phyloP scores from a whole-genome alignment of 2,113 vertebrate genomes.

The Sphaerodactylus townsendi region DNA sequence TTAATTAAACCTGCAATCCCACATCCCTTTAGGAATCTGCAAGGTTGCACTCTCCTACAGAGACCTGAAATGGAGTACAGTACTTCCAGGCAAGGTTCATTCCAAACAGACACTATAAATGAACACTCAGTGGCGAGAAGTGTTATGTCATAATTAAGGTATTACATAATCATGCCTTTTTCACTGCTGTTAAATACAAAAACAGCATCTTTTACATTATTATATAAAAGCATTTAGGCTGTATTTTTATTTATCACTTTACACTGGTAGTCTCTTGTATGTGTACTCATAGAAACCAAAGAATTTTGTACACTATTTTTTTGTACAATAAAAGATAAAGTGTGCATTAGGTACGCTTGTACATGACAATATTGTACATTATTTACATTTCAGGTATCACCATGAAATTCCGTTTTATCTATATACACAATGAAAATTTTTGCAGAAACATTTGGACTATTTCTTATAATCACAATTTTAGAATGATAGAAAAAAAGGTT shows the following conservation, averaged over 20 bases:
- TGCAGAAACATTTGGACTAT: slow-evolving; percentile 99
- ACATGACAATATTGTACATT: slow-evolving; percentile 98
- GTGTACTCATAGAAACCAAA: slow-evolving; percentile 97
- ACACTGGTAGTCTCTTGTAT: slow-evolving; percentile 86
- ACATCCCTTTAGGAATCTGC: slow-evolving; percentile 66
- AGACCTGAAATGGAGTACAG: slow-evolving; percentile 63
- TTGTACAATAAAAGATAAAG: slow-evolving; percentile 99
- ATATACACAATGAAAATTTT: slow-evolving; percentile 99
- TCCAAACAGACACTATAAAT: slow-evolving; percentile 74
- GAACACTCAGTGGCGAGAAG: slow-evolving; percentile 79
- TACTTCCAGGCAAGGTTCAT: slow-evolving; percentile 82
- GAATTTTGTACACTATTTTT: slow-evolving; percentile 96
- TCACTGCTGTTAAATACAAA: slow-evolving; percentile 86
- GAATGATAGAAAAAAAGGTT: slow-evolving; percentile 93
- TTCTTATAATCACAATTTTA: slow-evolving; percentile 92
- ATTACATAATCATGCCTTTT: slow-evolving; percentile 81
- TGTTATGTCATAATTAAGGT: slow-evolving; percentile 74
- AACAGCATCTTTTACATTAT: slow-evolving; percentile 87
- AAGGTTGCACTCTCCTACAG: slow-evolving; percentile 66
- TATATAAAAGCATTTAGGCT: slow-evolving; percentile 97
- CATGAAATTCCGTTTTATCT: slow-evolving; percentile 97
- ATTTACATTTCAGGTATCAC: slow-evolving; percentile 97
- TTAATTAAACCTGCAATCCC: slow-evolving; percentile 70
- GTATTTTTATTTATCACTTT: slow-evolving; percentile 91
- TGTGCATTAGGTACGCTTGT: slow-evolving; percentile 99